These are phyloP conservation scores for Willowsia nigromaculata DNA, from an alignment of 2,888 invertebrate genomes.

Conservation along the genomic window DNA sequence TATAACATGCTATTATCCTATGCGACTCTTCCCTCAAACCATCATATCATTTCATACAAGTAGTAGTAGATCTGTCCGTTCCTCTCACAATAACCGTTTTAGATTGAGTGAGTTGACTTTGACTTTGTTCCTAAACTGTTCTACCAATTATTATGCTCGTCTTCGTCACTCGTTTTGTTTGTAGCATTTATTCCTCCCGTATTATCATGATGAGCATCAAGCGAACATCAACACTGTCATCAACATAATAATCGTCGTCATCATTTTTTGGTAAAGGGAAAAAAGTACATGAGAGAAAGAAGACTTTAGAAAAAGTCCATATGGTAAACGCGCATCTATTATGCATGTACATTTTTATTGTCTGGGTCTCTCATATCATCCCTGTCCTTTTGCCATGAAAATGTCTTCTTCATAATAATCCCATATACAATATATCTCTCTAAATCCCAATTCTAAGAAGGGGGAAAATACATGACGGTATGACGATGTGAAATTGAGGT, in stretches of 20 bases:
- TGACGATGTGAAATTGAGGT: constrained; percentile 2
- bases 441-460: neutral
- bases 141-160: constrained; percentile 61
- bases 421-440: neutral
- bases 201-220: constrained; percentile 16
- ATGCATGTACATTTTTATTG: constrained; percentile 9
- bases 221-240: constrained; percentile 60
- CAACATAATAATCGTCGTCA: constrained; percentile 50
- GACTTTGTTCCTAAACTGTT: constrained; percentile 59
- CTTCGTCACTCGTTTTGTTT: constrained; percentile 50
- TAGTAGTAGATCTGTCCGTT: constrained; percentile 40
- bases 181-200: constrained; percentile 11
- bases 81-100: constrained; percentile 53
- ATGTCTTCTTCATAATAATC: constrained; percentile 37
- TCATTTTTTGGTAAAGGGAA: constrained; percentile 42
- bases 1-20: constrained; percentile 20
- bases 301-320: constrained; percentile 38
- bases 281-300: constrained; percentile 33
- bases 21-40: constrained; percentile 47
- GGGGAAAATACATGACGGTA: constrained; percentile 1
- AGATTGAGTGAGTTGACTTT: constrained; percentile 69
- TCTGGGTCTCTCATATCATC: neutral
- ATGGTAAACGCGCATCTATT: constrained; percentile 40
- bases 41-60: constrained; percentile 37
- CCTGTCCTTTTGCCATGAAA: constrained; percentile 25